Base-by-base conservation (phyloP, 2,888 invertebrate genomes). In the Amitus sp. region DNA sequence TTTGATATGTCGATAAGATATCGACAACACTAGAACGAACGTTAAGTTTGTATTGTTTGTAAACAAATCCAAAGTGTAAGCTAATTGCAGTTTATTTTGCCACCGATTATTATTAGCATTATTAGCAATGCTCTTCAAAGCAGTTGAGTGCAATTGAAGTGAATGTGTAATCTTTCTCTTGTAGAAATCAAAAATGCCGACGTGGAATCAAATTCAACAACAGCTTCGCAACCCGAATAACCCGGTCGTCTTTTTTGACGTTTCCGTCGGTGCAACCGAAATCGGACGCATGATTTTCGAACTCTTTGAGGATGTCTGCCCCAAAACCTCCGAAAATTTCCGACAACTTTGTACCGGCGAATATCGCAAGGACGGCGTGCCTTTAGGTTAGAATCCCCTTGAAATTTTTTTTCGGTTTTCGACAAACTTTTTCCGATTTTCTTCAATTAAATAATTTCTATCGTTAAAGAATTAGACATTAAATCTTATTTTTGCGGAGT, bases 321-420 rank as follows among this genome's bases (percentile, higher is more conserved):
- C 98, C 2, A 95, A 94, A 84, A 96, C 97, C 0, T 96, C 96
- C 68, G 98, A 98, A 85, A 98, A 98, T 82, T 98, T 98, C 76
- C 88, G 98, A 59, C 98, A 99, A 82, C 95, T 99, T 80, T 99
- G 99, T 78, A 99, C 98, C 0, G 99, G 99, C 9, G 99, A 99
- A 84, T 95, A 93, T 78, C 88, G 94, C 75, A 93, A 92, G 78
- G 98, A 99, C 84, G 96, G 96, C 9, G 95, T 98, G 0, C 96
- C 99, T 0, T 87, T 96, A 47, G 98, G 37, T 37, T 37, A 37
- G 13, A 13, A 15, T 37, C 15, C 37, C 9, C 5, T 27, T 27
- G 27, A 27, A 27, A 27, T 27, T 27, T 27, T 27, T 27, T n/a
- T n/a, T n/a, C n/a, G n/a, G n/a, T n/a, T n/a, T n/a, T n/a, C n/a